Evolutionary conservation across 1,140 invertebrate genomes (phyloP).

Genomic region (Nixonia krombeini): DNA sequence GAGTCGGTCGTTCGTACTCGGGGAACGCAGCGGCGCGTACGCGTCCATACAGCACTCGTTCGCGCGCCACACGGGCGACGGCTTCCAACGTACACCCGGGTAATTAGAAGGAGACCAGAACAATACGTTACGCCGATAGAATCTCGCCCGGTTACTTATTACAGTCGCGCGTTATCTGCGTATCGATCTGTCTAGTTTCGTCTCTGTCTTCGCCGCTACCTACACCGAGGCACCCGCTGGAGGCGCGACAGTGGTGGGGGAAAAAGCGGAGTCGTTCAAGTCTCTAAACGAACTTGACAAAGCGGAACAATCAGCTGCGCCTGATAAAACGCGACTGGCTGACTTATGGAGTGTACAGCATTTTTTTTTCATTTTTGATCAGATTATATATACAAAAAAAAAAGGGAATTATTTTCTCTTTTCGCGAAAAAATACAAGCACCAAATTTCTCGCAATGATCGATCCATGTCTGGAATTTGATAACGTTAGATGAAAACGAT

Average conservation of each 20-base stretch:
- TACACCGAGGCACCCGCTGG: no score
- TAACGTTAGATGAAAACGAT: no score
- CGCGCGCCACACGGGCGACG: constrained; percentile 8
- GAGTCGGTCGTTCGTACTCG: constrained; percentile 52
- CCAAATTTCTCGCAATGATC: no score
- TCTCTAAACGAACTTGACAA: constrained; percentile 21
- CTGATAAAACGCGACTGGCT: no score
- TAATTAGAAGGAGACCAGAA: constrained; percentile 60
- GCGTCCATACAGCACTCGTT: constrained; percentile 33
- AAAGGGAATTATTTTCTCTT: no score
- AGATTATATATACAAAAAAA: no score
- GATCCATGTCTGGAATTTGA: no score
- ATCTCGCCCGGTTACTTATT: constrained; percentile 51
- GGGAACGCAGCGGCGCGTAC: constrained; percentile 49
- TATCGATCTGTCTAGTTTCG: constrained; percentile 36
- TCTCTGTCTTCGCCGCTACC: constrained; percentile 15
- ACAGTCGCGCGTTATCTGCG: constrained; percentile 22
- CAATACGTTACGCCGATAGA: constrained; percentile 59
- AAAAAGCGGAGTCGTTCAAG: no score
- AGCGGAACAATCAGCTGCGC: constrained; percentile 5
- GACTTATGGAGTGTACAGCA: no score
- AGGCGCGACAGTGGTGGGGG: no score
- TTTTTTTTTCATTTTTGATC: no score
- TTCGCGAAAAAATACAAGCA: no score
- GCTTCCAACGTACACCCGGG: constrained; percentile 36